A percentile compares a stretch with the other conserved stretches of the same genome.
Conservation (phyloP, 2,797 vertebrate species). For the Thaleichthys pacificus region DNA sequence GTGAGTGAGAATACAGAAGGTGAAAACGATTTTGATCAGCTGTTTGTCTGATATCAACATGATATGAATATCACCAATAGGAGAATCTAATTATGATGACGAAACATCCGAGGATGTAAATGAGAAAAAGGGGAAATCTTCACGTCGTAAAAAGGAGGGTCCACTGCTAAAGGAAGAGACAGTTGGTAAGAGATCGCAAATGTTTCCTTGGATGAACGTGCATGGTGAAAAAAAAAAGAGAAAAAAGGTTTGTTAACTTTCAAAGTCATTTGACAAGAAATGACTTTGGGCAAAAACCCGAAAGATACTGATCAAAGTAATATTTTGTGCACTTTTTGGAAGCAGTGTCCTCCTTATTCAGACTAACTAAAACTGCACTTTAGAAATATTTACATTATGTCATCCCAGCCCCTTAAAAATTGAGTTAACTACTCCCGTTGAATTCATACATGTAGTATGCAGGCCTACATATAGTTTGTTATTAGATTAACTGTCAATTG, state of each 20-base stretch:
- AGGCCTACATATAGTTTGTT: background rate
- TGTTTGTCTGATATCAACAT: no score
- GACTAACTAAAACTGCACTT: background rate
- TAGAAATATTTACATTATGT: background rate
- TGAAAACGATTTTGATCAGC: no score
- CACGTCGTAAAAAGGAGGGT: slow-evolving; percentile 47
- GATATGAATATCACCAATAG: slow-evolving; percentile 54
- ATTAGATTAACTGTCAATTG: no score
- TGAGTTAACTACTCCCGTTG: no score
- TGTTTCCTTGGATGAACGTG: slow-evolving; percentile 39
- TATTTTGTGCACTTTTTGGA: background rate
- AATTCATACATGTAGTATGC: no score
- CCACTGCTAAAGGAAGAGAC: slow-evolving; percentile 52
- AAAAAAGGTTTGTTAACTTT: slow-evolving; percentile 13
- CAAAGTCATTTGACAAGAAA: slow-evolving; percentile 46
- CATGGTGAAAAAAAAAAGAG: background rate
- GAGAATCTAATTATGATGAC: slow-evolving; percentile 52
- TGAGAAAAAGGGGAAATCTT: slow-evolving; percentile 35
- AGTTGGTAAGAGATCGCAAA: slow-evolving; percentile 63
- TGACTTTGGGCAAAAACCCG: slow-evolving; percentile 26
- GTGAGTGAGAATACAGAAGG: no score
- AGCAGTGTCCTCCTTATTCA: no score
- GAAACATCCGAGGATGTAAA: slow-evolving; percentile 31
- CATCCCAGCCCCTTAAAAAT: no score
- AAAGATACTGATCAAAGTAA: background rate